Conservation (phyloP, 2,113 vertebrate species). For the Xiphophorus couchianus region DNA sequence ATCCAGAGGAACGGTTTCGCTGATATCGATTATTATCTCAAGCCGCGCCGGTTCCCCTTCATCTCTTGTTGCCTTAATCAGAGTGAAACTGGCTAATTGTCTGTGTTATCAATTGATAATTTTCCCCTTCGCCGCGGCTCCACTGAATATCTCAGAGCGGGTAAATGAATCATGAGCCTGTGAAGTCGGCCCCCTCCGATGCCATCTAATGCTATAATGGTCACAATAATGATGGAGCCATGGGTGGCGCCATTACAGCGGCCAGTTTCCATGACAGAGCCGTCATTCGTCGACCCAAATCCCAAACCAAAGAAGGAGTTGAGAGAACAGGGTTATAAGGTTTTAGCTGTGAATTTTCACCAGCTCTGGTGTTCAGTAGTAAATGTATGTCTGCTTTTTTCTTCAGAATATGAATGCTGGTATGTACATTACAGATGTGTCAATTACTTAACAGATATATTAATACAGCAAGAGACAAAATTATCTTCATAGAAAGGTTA, state of each 20-base stretch:
- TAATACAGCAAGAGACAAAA: no score
- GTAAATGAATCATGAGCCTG: slow-evolving; percentile 55
- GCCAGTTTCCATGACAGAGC: slow-evolving; percentile 60
- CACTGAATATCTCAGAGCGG: slow-evolving; percentile 33
- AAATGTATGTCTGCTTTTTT: slow-evolving; percentile 5
- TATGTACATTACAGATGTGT: no score
- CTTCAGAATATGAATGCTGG: no score
- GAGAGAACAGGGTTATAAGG: slow-evolving; percentile 11
- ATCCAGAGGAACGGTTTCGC: neutral
- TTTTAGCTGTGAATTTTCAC: slow-evolving; percentile 19
- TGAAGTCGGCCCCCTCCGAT: slow-evolving; percentile 39
- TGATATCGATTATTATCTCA: slow-evolving; percentile 13
- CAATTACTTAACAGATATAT: no score
- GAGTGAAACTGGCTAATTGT: slow-evolving; percentile 43
- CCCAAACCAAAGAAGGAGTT: slow-evolving; percentile 4
- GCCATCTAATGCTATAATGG: slow-evolving; percentile 66
- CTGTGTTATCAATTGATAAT: slow-evolving; percentile 51
- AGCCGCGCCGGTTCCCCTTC: neutral
- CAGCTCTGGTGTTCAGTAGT: slow-evolving; percentile 18
- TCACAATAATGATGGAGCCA: slow-evolving; percentile 55
- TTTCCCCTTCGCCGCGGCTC: slow-evolving; percentile 16
- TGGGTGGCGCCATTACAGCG: slow-evolving; percentile 62
- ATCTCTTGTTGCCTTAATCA: slow-evolving; percentile 12
- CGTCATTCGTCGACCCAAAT: slow-evolving; percentile 23
- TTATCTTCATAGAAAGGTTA: neutral